Evolutionary conservation across 2,888 invertebrate genomes (phyloP), one percentile per base, ranked within the genome.

Genomic region (Drosophila parthenogenetica): DNA sequence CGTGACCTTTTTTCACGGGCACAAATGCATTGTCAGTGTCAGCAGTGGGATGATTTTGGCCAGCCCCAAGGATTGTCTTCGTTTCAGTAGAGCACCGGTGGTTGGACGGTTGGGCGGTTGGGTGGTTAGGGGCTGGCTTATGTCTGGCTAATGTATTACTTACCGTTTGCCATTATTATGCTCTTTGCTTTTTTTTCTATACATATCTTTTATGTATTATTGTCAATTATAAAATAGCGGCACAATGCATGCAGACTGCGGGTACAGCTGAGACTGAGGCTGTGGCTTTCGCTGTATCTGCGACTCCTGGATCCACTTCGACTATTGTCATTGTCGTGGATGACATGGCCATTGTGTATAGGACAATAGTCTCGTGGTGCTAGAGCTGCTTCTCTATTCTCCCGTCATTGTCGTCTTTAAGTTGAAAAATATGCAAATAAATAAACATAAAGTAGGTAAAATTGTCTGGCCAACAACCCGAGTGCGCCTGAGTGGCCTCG

Each of bases 401-500:
- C 13, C 51, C 49, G 59, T 64, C 84, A 70, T 87, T 81, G 79
- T 87, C 79, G 77, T 87, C 87, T 87, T 87, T 84, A 87, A 83
- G 84, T 84, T 87, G 79, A 69, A 79, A 87, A 87, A 83, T 83
- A 83, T 83, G 83, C 85, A 83, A 83, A 83, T 83, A 83, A 84
- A 87, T 81, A 84, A 74, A 69, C 77, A 81, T 79, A 83, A 83
- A 83, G 81, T 83, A 87, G 84, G 83, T 83, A 83, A 83, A 83
- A 83, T 87, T 84, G 83, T 87, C 84, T 81, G 84, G 87, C 87
- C 83, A 83, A 83, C 79, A 83, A 87, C 87, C 84, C 87, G 75
- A 72, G 73, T 49, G 75, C 60, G 65, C 66, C 68, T 74, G 66
- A 74, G 77, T 78, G 67, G 77, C 57, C 55, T 51, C 45, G 59